Percentiles rank a stretch among this genome's conserved stretches.
These are phyloP conservation scores for Moxostoma hubbsi DNA, from an alignment of 2,797 vertebrate genomes.

Conservation along the genomic window DNA sequence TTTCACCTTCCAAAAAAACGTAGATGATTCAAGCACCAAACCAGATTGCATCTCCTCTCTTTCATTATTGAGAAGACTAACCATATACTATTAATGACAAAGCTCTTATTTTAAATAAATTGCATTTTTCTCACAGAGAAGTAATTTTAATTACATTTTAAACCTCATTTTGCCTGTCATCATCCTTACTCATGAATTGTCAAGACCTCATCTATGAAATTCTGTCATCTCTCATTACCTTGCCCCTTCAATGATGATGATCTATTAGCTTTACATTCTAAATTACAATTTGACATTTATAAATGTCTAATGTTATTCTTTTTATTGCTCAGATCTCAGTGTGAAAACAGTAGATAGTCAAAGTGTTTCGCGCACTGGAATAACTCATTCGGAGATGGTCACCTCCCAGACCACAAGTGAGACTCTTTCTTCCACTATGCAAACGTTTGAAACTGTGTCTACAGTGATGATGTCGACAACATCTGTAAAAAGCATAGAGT, in stretches of 20 bases:
- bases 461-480: conserved; percentile 46
- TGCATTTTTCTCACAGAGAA: background rate
- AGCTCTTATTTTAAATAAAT: background rate
- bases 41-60: background rate
- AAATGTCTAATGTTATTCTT: conserved; percentile 78
- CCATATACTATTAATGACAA: background rate
- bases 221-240: conserved; percentile 18
- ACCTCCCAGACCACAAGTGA: conserved; percentile 72
- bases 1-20: background rate
- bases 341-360: conserved; percentile 86
- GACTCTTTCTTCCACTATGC: conserved; percentile 61
- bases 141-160: conserved; percentile 21
- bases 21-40: background rate
- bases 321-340: conserved; percentile 88
- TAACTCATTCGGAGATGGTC: conserved; percentile 76
- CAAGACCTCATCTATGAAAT: conserved; percentile 35
- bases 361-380: conserved; percentile 75
- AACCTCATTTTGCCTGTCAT: conserved; percentile 25
- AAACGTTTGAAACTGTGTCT: conserved; percentile 77
- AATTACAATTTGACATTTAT: conserved; percentile 24
- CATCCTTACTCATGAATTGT: conserved; percentile 30
- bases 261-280: conserved; percentile 16
- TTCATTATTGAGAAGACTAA: conserved; percentile 24
- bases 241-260: conserved; percentile 14
- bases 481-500: conserved; percentile 64